Evolutionary conservation across 1,140 invertebrate genomes (phyloP).

Genomic region (Heliothis subflexa): DNA sequence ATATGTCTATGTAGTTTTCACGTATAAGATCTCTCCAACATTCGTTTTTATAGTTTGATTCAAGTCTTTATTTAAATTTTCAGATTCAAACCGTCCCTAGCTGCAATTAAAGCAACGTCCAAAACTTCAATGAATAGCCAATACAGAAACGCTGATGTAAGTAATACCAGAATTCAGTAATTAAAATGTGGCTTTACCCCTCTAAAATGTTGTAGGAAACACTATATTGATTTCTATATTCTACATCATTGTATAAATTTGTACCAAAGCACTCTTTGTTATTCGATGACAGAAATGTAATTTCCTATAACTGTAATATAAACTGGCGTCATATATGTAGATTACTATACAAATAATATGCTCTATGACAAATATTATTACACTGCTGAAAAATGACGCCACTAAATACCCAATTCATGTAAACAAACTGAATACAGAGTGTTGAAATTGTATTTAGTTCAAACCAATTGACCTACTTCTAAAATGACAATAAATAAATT

Average conservation of each 20-base stretch:
- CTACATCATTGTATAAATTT: too few species aligned
- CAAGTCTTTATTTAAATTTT: conserved; percentile 46
- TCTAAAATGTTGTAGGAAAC: too few species aligned
- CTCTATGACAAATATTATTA: too few species aligned
- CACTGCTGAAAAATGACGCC: neutral
- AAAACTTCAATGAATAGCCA: conserved; percentile 88
- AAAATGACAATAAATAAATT: conserved; percentile 43
- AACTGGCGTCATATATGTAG: too few species aligned
- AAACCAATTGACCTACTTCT: conserved; percentile 51
- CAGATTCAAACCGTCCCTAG: conserved; percentile 90
- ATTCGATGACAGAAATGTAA: too few species aligned
- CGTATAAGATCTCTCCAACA: too few species aligned
- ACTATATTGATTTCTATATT: too few species aligned
- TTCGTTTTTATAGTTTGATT: neutral
- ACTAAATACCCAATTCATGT: conserved; percentile 38
- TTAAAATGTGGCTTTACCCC: too few species aligned
- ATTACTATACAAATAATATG: too few species aligned
- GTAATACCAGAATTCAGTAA: conserved; percentile 55
- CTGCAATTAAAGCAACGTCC: conserved; percentile 90
- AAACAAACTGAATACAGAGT: conserved; percentile 32
- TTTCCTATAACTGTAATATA: too few species aligned
- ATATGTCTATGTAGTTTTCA: neutral
- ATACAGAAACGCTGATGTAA: conserved; percentile 83
- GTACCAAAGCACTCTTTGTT: too few species aligned
- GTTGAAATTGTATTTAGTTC: conserved; percentile 49